These are phyloP conservation scores for Drosophila nigricruria DNA, from an alignment of 2,888 invertebrate species.

Conservation along the genomic window DNA sequence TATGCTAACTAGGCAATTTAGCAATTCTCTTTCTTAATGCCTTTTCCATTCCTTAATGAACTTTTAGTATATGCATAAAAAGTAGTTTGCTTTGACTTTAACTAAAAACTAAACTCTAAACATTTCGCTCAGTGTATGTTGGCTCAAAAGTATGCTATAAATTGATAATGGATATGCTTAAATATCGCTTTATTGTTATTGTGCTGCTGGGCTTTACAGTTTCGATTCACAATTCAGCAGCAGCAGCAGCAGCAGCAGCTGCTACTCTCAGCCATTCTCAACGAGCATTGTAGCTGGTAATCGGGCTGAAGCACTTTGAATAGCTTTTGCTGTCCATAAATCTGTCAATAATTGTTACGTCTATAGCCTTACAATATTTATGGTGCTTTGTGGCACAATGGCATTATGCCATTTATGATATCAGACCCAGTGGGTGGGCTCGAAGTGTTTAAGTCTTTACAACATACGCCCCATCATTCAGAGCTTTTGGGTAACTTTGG, in stretches of 20 bases:
- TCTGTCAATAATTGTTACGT: slow-evolving; percentile 76
- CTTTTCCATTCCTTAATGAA: not conserved
- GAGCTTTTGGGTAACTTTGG: slow-evolving; percentile 2
- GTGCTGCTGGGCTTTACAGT: slow-evolving; percentile 25
- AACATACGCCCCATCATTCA: slow-evolving; percentile 34
- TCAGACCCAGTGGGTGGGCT: slow-evolving; percentile 25
- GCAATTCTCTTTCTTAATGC: not conserved
- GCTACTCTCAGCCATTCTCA: slow-evolving; percentile 18
- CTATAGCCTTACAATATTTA: slow-evolving; percentile 65
- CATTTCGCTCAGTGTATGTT: slow-evolving; percentile 25
- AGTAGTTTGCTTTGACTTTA: not conserved
- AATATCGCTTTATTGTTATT: slow-evolving; percentile 31
- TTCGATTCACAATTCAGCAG: slow-evolving; percentile 5
- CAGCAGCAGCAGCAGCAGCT: slow-evolving; percentile 16
- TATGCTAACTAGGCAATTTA: not conserved
- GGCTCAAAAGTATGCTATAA: slow-evolving; percentile 31
- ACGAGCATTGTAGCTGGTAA: slow-evolving; percentile 30
- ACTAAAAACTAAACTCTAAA: not conserved
- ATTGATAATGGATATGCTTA: slow-evolving; percentile 22
- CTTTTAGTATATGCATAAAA: not conserved
- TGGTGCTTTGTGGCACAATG: slow-evolving; percentile 50
- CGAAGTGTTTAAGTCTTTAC: slow-evolving; percentile 37
- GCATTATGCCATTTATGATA: slow-evolving; percentile 65
- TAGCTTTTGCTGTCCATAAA: slow-evolving; percentile 65
- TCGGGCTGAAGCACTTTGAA: slow-evolving; percentile 41